A percentile compares a stretch with the other conserved stretches of the same genome.
phyloP scores from a whole-genome alignment of 1,140 invertebrate genomes.

The Pachyrhynchus sulphureomaculatus region DNA sequence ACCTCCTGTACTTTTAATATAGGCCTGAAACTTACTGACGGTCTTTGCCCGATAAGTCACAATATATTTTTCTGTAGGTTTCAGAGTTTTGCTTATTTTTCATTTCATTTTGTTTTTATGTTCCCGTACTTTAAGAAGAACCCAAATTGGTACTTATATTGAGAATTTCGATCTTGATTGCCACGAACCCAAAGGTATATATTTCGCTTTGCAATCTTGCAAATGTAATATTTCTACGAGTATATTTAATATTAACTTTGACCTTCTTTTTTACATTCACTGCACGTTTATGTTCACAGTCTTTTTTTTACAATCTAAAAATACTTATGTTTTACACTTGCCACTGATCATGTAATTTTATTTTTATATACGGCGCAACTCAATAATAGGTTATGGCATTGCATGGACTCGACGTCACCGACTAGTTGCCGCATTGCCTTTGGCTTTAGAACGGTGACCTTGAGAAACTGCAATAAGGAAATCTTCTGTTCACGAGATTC shows the following conservation, averaged over 20 bases:
- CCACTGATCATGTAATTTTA: constrained; percentile 1
- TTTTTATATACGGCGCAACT: constrained; percentile 5
- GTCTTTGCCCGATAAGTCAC: too few species aligned
- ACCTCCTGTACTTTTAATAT: too few species aligned
- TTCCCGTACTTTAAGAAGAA: too few species aligned
- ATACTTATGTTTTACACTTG: background rate
- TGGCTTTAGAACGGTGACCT: constrained; percentile 32
- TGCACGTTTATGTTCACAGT: background rate
- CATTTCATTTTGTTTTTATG: too few species aligned
- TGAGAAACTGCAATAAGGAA: constrained; percentile 28
- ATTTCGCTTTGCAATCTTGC: too few species aligned
- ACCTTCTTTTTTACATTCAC: background rate
- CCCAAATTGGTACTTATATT: too few species aligned
- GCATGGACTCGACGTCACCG: constrained; percentile 13
- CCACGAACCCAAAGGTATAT: too few species aligned
- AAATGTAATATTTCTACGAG: too few species aligned
- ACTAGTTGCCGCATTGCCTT: constrained; percentile 20
- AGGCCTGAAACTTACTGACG: too few species aligned
- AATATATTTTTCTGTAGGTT: too few species aligned
- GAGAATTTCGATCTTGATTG: too few species aligned
- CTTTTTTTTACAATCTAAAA: background rate
- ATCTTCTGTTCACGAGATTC: constrained; percentile 17
- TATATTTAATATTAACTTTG: background rate
- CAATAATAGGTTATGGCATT: constrained; percentile 6
- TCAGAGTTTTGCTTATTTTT: too few species aligned